Conservation (phyloP, 2,113 vertebrate genomes). For the Eptesicus fuscus region DNA sequence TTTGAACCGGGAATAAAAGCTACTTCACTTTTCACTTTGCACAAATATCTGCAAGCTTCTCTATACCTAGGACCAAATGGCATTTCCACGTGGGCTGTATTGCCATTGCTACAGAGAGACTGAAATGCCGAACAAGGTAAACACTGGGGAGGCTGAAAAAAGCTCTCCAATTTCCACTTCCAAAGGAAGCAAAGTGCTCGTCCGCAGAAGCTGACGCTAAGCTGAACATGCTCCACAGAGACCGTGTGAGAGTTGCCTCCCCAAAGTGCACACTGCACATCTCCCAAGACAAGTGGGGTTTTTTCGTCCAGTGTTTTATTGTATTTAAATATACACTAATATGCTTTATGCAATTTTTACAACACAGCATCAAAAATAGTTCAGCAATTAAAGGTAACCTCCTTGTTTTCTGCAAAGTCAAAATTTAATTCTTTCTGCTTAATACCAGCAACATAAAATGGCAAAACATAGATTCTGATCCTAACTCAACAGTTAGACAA, state of each 20-base stretch:
- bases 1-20: neutral
- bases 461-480: constrained; percentile 30
- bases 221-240: neutral
- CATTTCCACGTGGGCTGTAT: neutral
- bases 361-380: neutral
- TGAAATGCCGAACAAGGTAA: neutral
- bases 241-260: neutral
- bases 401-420: constrained; percentile 35
- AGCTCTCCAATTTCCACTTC: neutral
- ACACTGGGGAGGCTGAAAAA: neutral
- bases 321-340: neutral
- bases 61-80: neutral
- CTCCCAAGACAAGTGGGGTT: neutral
- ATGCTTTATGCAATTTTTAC: neutral
- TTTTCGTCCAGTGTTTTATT: neutral
- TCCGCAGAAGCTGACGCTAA: constrained; percentile 20
- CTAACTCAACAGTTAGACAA: constrained; percentile 47
- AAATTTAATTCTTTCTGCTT: constrained; percentile 42
- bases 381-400: constrained; percentile 23
- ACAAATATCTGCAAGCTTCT: neutral
- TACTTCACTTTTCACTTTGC: constrained; percentile 6
- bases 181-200: neutral
- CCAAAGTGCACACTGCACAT: neutral
- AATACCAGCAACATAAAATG: constrained; percentile 37
- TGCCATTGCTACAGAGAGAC: neutral